phyloP scores from a whole-genome alignment of 2,797 vertebrate genomes.

The Heliangelus exortis region DNA sequence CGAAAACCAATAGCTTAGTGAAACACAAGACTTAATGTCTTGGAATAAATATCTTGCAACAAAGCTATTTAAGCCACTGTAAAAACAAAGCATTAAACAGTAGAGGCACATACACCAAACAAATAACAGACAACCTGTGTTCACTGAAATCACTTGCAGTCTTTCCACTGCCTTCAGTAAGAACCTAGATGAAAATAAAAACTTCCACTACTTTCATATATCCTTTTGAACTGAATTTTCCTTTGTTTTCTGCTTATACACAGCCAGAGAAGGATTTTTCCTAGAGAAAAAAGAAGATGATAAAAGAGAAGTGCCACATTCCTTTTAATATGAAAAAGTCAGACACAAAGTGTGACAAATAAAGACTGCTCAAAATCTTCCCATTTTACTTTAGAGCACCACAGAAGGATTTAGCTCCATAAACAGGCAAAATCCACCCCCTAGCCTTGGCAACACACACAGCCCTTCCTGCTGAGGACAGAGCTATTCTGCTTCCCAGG shows the following conservation, averaged over 20 bases:
- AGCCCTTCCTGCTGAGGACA: not conserved
- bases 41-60: constrained; percentile 38
- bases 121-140: not conserved
- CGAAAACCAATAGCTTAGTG: constrained; percentile 39
- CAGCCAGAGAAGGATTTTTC: constrained; percentile 71
- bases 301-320: not conserved
- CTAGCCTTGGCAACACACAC: not conserved
- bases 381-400: not conserved
- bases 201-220: not conserved
- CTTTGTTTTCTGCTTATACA: constrained; percentile 59
- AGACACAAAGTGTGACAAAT: not conserved
- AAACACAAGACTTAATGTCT: constrained; percentile 52
- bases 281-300: constrained; percentile 51
- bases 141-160: not conserved
- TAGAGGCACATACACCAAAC: not conserved
- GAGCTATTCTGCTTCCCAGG: not conserved
- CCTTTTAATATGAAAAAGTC: not conserved
- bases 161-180: not conserved
- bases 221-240: constrained; percentile 49
- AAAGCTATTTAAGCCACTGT: constrained; percentile 27
- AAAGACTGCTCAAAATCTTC: not conserved
- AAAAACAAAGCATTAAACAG: constrained; percentile 38
- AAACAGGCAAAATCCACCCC: not conserved
- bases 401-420: not conserved
- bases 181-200: constrained; percentile 1